Base-by-base conservation (phyloP, 2,797 vertebrate species). In the Clamator glandarius region DNA sequence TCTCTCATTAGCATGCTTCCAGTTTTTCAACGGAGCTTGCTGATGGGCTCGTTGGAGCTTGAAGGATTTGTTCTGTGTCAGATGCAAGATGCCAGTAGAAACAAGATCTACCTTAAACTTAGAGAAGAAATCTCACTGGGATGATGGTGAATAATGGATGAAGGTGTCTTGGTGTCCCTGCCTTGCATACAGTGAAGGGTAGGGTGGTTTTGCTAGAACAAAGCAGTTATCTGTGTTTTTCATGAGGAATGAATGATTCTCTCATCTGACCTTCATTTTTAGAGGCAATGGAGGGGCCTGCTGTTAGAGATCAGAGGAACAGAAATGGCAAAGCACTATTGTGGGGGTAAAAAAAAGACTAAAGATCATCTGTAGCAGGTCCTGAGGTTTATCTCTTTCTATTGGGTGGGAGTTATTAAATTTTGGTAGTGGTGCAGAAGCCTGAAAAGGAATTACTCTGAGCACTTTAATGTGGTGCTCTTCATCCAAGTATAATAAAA, bases 41-140 rank as follows among this genome's bases (percentile, higher is more conserved):
- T 90, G 84, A 90, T 78, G 61, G 74, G 92, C 85, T 94, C 33
- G 5, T 54, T 46, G 68, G 36, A 59, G 80, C 93, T 81, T 94
- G 96, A 92, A 95, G 95, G 90, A 41, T 90, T 94, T 87, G 9
- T 75, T 80, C 51, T n/a, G 4, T 1, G 11, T 76, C 67, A 87
- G 61, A 52, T 74, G 75, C 2, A 50, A 79, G 64, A 52, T 72
- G 73, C 3, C 48, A 58, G 64, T 41, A 42, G 8, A 31, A 84
- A 41, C 24, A 26, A 77, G 78, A 28, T 36, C 11, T 20, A 11
- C 69, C 44, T 63, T 14, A 55, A 76, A 70, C 9, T 74, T 24
- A 4, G 0, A 1, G 24, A 39, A 36, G 41, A n/a, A 48, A 12
- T 41, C 1, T 46, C 41, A 3, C 8, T 21, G 50, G 44, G 31